phyloP scores from a whole-genome alignment of 2,113 vertebrate species.

The Poeciliopsis occidentalis region DNA sequence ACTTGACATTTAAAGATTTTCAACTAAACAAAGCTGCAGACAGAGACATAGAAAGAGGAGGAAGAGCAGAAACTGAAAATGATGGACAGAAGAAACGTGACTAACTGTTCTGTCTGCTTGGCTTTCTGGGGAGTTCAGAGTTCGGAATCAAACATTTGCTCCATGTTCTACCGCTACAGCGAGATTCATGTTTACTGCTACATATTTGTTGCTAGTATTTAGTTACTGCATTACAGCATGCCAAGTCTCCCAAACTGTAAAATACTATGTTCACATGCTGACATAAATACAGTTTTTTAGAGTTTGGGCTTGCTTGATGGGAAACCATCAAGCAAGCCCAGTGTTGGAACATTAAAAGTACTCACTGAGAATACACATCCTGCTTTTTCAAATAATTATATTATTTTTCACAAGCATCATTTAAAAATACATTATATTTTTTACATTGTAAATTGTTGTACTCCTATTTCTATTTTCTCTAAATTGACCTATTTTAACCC shows the following conservation, averaged over 20 bases:
- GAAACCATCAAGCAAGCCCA: neutral
- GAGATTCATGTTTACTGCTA: conserved; percentile 9
- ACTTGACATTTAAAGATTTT: conserved; percentile 41
- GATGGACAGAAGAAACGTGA: conserved; percentile 4
- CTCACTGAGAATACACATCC: neutral
- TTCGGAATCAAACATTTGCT: neutral
- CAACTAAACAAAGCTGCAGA: conserved; percentile 22
- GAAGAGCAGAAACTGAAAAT: neutral
- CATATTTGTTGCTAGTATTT: neutral
- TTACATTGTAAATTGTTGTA: no score
- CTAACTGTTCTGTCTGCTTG: neutral
- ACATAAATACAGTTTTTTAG: neutral
- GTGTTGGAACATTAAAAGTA: neutral
- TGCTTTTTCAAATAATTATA: no score
- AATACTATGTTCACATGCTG: neutral
- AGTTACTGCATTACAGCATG: neutral
- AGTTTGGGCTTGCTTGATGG: no score
- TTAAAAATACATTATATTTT: no score
- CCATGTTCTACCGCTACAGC: neutral
- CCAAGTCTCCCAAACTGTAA: neutral
- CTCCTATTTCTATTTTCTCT: no score
- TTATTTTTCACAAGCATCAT: no score
- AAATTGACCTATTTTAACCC: no score
- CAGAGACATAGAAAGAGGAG: neutral
- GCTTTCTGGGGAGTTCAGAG: neutral